Base-by-base conservation (phyloP, 92 coral and sea anemone species). In the Ricordea florida region DNA sequence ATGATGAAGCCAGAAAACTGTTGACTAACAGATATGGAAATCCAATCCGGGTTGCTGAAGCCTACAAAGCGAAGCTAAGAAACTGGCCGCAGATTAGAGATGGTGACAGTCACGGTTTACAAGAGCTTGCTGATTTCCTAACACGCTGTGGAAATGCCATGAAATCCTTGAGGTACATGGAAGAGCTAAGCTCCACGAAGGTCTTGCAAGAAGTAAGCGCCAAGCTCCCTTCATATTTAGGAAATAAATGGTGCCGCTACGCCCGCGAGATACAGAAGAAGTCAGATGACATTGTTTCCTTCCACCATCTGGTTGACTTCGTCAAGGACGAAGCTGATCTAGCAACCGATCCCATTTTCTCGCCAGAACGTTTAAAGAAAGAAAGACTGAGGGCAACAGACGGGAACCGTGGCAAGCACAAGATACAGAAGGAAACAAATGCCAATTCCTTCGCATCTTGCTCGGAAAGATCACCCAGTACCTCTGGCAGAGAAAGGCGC, bases 311-410 rank as follows among this genome's bases (percentile, higher is more conserved):
- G 2, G 84, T 89, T 14, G 36, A 89, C 11, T 89, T 72, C 56
- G 67, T 64, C n/a, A 81, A 83, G 49, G 58, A 44, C 2, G 78
- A 78, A 0, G 81, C 86, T 4, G 40, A 58, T 1, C 82, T 70
- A 33, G 89, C 89, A n/a, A 82, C 70, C 9, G 79, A 77, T 32
- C 85, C 89, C 10, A 81, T 82, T 34, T 88, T 88, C 72, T 88
- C 86, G 8, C 74, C 56, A 7, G 74, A 88, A 38, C 57, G 74
- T 10, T 51, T 79, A 10, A 21, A 43, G 5, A 47, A 77, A 3
- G 66, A 56, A 20, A 70, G 70, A 27, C n/a, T n/a, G n/a, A n/a
- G n/a, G n/a, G n/a, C n/a, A n/a, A n/a, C n/a, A n/a, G n/a, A n/a
- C n/a, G n/a, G n/a, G n/a, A n/a, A n/a, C n/a, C n/a, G n/a, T n/a